Percentiles rank a stretch among this genome's conserved stretches.
phyloP scores from a whole-genome alignment of 2,888 invertebrate species.

The Limenitis camilla region DNA sequence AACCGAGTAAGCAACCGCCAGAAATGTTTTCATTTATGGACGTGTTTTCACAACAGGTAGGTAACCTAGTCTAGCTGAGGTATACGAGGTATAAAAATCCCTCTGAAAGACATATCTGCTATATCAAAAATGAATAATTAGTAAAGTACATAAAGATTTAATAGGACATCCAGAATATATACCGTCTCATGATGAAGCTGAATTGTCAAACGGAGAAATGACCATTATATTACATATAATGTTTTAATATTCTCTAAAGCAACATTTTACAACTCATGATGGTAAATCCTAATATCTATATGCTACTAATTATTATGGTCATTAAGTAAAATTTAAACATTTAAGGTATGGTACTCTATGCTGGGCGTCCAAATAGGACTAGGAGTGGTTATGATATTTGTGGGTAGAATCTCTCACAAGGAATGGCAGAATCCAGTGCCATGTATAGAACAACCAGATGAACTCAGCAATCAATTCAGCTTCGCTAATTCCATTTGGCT shows the following conservation, averaged over 20 bases:
- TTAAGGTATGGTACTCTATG: slow-evolving; percentile 87
- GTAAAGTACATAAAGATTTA: no score
- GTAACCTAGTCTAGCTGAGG: not conserved
- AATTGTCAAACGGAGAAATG: no score
- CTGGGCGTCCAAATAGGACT: slow-evolving; percentile 85
- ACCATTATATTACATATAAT: no score
- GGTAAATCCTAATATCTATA: no score
- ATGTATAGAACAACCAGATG: slow-evolving; percentile 87
- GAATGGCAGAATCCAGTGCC: slow-evolving; percentile 94
- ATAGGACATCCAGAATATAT: no score
- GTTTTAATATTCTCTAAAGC: no score
- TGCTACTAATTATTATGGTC: no score
- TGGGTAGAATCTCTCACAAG: slow-evolving; percentile 86
- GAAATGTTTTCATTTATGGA: slow-evolving; percentile 94
- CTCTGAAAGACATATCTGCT: no score
- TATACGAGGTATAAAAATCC: not conserved
- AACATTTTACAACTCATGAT: no score
- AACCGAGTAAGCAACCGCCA: slow-evolving; percentile 89
- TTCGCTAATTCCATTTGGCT: slow-evolving; percentile 92
- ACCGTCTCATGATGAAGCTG: no score
- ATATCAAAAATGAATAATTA: no score
- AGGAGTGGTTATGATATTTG: slow-evolving; percentile 85
- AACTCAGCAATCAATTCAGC: slow-evolving; percentile 87
- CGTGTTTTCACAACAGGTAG: slow-evolving; percentile 84
- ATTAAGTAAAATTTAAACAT: not conserved